Base-by-base conservation (phyloP, 2,888 invertebrate species). In the Tyria jacobaeae region DNA sequence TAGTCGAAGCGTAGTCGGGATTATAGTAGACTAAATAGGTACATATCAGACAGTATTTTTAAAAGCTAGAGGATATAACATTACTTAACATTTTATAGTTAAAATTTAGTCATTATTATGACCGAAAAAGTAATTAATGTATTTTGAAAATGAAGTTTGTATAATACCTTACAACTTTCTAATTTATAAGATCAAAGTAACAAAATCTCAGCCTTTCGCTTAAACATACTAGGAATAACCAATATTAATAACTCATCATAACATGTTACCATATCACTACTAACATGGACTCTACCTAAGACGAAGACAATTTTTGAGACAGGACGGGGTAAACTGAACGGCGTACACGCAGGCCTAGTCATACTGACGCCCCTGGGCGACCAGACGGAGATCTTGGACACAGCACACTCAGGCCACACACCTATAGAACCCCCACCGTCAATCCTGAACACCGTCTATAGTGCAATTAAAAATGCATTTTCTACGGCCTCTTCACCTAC, bases 301-400 rank as follows among this genome's bases (percentile, higher is more conserved):
- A 71, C 68, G 14, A 41, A 41, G 60, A 60, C 62, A 69, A 80
- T 90, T 90, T 91, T 82, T 89, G 91, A 91, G 92, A 89, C 93
- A 93, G 94, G 93, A 82, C 88, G 90, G 71, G 87, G 88, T 78
- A 91, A 88, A 87, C 88, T 92, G 85, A 88, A 81, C 81, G 94
- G 94, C 71, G 84, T 91, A 56, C 94, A 92, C 77, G 94, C 94
- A 58, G 94, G 94, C 53, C 82, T 93, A 66, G 89, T 94, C 67
- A 81, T 94, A 69, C 86, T 94, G 79, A 86, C 93, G 54, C 94
- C 94, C n/a, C 78, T 93, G 72, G 91, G 80, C 60, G 89, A 89
- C 44, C 80, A 73, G 5, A 71, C 79, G 56, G 89, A 87, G 64
- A 80, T 73, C 7, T 86, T 89, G 68, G 85, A 85, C 57, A 74